Evolutionary conservation across 2,113 vertebrate species (phyloP).

Genomic region (Pterocles gutturalis): DNA sequence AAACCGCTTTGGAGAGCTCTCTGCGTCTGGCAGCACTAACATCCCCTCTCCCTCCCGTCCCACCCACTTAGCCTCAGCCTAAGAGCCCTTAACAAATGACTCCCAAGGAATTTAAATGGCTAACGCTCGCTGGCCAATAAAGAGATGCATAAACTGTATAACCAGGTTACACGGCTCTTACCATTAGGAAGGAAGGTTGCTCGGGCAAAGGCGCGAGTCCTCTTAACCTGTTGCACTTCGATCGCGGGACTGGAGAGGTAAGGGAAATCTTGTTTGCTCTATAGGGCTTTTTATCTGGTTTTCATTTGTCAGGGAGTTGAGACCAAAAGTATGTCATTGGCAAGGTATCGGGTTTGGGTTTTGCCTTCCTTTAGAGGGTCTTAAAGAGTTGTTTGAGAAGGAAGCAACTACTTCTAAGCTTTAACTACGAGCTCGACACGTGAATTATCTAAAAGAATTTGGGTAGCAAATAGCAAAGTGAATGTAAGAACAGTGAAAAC

Average conservation of each 20-base stretch:
- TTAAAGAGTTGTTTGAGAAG: background rate
- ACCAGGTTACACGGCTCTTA: slow-evolving; percentile 51
- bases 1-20: slow-evolving; percentile 49
- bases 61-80: slow-evolving; percentile 73
- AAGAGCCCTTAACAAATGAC: slow-evolving; percentile 82
- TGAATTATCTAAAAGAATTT: background rate
- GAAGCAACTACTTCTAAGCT: background rate
- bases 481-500: background rate
- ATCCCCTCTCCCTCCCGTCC: slow-evolving; percentile 58
- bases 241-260: slow-evolving; percentile 74
- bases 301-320: slow-evolving; percentile 12
- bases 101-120: slow-evolving; percentile 81
- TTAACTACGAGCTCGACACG: background rate
- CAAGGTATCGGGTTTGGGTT: background rate
- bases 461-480: accelerated
- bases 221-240: slow-evolving; percentile 55
- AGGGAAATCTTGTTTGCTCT: slow-evolving; percentile 65
- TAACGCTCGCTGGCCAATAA: slow-evolving; percentile 78
- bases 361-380: background rate
- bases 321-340: background rate
- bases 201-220: slow-evolving; percentile 55
- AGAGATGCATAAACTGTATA: slow-evolving; percentile 50
- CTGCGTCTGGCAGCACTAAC: slow-evolving; percentile 37
- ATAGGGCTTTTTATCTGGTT: slow-evolving; percentile 19
- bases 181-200: slow-evolving; percentile 73